Conservation (phyloP, 2,888 invertebrate genomes). For the Acanthococcus lagerstroemiae region DNA sequence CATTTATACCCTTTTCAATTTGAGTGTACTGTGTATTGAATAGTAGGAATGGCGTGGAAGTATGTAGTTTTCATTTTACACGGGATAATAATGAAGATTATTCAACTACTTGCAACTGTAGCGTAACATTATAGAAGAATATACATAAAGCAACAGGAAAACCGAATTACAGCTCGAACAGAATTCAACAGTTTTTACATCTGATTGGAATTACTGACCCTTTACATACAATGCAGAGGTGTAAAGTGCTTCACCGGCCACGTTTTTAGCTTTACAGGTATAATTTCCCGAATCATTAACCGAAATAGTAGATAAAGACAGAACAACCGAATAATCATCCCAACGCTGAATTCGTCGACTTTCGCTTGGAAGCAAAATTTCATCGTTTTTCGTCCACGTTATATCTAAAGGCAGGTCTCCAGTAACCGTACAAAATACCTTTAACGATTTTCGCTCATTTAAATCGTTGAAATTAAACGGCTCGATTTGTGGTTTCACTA, state of each 20-base stretch:
- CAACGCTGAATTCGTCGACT: slow-evolving; percentile 35
- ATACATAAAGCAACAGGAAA: too few relatives aligned
- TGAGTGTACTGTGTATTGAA: too few relatives aligned
- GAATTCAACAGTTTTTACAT: too few relatives aligned
- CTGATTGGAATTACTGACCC: too few relatives aligned
- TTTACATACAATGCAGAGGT: slow-evolving; percentile 50
- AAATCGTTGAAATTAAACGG: slow-evolving; percentile 45
- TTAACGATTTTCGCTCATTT: slow-evolving; percentile 45
- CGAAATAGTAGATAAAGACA: slow-evolving; percentile 44
- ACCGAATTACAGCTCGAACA: too few relatives aligned
- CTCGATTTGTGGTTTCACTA: slow-evolving; percentile 45
- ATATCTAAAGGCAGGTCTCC: slow-evolving; percentile 68
- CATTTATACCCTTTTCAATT: too few relatives aligned
- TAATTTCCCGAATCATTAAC: slow-evolving; percentile 44
- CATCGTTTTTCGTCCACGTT: slow-evolving; percentile 53
- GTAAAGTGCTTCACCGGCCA: slow-evolving; percentile 47
- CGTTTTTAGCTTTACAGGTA: slow-evolving; percentile 50
- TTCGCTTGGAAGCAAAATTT: slow-evolving; percentile 34
- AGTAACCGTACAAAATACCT: slow-evolving; percentile 53
- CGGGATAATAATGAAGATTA: too few relatives aligned
- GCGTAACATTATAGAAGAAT: too few relatives aligned
- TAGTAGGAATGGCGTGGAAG: too few relatives aligned
- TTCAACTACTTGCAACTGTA: too few relatives aligned
- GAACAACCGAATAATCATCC: slow-evolving; percentile 46
- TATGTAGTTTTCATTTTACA: too few relatives aligned